Conservation (phyloP, 2,113 vertebrate species). For the Puffinus mauretanicus region DNA sequence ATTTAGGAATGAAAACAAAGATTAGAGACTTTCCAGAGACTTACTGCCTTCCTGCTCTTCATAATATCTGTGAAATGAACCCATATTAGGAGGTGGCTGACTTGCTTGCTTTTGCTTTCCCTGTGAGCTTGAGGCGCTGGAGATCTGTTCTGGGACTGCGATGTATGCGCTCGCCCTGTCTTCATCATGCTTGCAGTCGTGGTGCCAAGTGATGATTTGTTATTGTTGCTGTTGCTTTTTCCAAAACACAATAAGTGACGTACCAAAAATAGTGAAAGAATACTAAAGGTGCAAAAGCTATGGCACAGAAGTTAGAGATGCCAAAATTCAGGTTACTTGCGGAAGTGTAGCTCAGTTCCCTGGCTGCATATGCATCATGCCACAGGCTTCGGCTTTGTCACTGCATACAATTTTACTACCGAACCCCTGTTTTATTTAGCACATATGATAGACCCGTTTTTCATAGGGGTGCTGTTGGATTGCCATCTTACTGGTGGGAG, state of each 20-base stretch:
- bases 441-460: not conserved
- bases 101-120: not conserved
- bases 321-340: not conserved
- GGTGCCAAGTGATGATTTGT: not conserved
- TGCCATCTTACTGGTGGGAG: not conserved
- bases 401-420: not conserved
- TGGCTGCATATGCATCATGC: not conserved
- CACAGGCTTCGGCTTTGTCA: not conserved
- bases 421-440: not conserved
- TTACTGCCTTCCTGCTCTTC: not conserved
- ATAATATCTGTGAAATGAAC: not conserved
- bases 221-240: not conserved
- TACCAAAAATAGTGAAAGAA: not conserved
- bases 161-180: fast-evolving
- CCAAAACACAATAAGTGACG: not conserved
- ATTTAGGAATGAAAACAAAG: not conserved
- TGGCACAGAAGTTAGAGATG: not conserved
- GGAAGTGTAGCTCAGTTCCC: not conserved
- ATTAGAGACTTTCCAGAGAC: not conserved
- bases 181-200: not conserved
- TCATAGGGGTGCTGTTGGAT: not conserved
- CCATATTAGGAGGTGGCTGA: too few species aligned
- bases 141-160: not conserved
- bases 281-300: not conserved
- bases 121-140: not conserved